Base-by-base conservation (phyloP, 2,113 vertebrate species). In the Salvelinus namaycush region DNA sequence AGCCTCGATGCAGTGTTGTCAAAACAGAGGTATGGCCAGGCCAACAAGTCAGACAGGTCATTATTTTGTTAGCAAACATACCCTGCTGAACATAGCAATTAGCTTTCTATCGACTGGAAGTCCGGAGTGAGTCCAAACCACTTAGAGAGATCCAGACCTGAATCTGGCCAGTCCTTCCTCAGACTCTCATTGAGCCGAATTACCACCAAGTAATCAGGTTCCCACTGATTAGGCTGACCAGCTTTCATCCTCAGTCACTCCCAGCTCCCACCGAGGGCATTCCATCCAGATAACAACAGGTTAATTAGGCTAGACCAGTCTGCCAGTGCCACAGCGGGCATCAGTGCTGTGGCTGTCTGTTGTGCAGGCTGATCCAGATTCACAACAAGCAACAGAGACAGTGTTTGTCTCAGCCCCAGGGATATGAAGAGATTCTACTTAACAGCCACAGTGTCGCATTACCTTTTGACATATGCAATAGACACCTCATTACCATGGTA, bases 11-110 rank as follows among this genome's bases (percentile, higher is more conserved):
- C 34, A 24, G 49, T 81, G 81, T 74, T 85, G 83, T 81, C 79
- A 86, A 83, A 89, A 89, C 82, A 89, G 76, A 84, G 71, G 68
- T 75, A 76, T 65, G 70, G 51, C 78, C 12, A 16, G 49, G 49
- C 39, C 12, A 54, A 54, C 49, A 13, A 5, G 49, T 18, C 65
- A 66, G 39, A 71, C 54, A 49, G 73, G 68, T 65, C 44, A 76
- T 70, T 88, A 84, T 84, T 91, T 83, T 83, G 77, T 74, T 26
- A 76, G 75, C 70, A 87, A 86, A 88, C 78, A 80, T 12, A 18
- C 49, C 22, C 14, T 67, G 27, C 44, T 74, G 70, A 75, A 79
- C 20, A 26, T 29, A 34, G 67, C 51, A 64, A 83, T 84, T 77
- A 76, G 72, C 72, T 84, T 60, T 62, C 29, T 27, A 31, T 31